Conservation (phyloP, 2,113 vertebrate genomes). For the Oreotrochilus melanogaster region DNA sequence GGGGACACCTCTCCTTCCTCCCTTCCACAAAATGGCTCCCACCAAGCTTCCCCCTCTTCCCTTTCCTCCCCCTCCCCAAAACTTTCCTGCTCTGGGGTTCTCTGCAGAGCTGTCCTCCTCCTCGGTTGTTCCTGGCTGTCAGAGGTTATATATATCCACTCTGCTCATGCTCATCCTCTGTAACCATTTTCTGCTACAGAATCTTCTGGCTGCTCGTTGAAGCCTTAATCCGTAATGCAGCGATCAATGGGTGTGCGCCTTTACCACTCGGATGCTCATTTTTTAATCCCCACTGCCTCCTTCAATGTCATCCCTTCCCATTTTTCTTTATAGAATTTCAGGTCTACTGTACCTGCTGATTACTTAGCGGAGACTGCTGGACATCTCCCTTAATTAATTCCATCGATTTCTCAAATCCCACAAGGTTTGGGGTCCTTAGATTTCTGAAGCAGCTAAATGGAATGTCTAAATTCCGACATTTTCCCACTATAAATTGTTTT, state of each 20-base stretch:
- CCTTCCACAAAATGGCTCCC: slow-evolving; percentile 30
- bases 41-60: rapidly evolving
- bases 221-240: slow-evolving; percentile 77
- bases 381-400: slow-evolving; percentile 84
- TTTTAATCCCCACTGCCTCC: slow-evolving; percentile 78
- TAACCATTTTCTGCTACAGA: slow-evolving; percentile 75
- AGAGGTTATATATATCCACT: slow-evolving; percentile 65
- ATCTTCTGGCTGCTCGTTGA: slow-evolving; percentile 71
- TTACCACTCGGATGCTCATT: slow-evolving; percentile 76
- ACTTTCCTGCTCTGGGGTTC: slow-evolving; percentile 48
- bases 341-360: slow-evolving; percentile 82
- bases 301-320: slow-evolving; percentile 75
- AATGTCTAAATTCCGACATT: slow-evolving; percentile 81
- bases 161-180: slow-evolving; percentile 62
- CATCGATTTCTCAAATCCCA: slow-evolving; percentile 80
- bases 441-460: slow-evolving; percentile 80
- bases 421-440: slow-evolving; percentile 76
- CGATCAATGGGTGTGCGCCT: slow-evolving; percentile 76
- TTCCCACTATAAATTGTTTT: slow-evolving; percentile 79
- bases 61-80: neutral
- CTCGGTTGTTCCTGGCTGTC: slow-evolving; percentile 64
- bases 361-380: slow-evolving; percentile 73
- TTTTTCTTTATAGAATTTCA: slow-evolving; percentile 82
- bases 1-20: neutral
- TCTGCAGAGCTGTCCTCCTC: slow-evolving; percentile 38